Evolutionary conservation across 2,888 invertebrate species (phyloP).

Genomic region (Stenchaetothrips biformis): DNA sequence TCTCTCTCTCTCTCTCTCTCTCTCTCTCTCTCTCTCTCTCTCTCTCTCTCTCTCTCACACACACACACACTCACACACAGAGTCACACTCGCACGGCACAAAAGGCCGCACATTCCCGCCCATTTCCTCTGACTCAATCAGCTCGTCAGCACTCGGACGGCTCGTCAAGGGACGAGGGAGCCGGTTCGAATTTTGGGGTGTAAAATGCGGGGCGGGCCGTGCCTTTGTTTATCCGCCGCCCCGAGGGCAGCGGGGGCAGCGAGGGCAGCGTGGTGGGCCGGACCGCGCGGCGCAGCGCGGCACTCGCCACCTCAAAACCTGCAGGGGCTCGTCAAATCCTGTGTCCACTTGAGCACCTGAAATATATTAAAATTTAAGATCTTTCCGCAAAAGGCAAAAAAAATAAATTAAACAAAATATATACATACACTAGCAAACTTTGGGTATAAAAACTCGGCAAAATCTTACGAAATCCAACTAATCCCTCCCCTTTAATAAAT

Average conservation of each 20-base stretch:
- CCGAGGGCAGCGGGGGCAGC: neutral
- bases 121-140: slow-evolving; percentile 17
- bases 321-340: too few relatives aligned
- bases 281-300: neutral
- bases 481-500: too few relatives aligned
- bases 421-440: too few relatives aligned
- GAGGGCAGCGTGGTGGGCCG: neutral
- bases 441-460: too few relatives aligned
- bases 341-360: too few relatives aligned
- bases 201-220: neutral
- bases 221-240: neutral
- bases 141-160: neutral
- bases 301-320: too few relatives aligned
- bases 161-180: neutral
- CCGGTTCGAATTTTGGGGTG: neutral
- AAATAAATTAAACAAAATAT: too few relatives aligned
- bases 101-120: neutral
- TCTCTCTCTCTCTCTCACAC: neutral
- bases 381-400: too few relatives aligned
- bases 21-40: neutral
- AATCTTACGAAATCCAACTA: too few relatives aligned
- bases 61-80: neutral
- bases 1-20: too few relatives aligned
- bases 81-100: neutral
- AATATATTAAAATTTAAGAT: too few relatives aligned